These are phyloP conservation scores for Drosophila nasuta DNA, from an alignment of 1,140 invertebrate species.

Conservation along the genomic window DNA sequence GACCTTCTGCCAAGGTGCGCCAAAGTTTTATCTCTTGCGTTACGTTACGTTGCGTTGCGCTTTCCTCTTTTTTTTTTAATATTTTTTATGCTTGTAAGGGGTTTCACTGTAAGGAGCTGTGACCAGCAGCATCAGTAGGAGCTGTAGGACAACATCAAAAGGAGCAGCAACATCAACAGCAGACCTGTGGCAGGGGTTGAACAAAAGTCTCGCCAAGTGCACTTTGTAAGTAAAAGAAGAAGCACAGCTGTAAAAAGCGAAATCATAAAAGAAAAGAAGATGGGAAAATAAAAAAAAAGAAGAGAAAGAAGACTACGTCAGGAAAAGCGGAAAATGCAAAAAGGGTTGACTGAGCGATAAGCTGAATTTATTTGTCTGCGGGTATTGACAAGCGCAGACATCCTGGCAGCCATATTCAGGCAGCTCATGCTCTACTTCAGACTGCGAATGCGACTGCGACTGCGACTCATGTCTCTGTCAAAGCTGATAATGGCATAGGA, in stretches of 20 bases:
- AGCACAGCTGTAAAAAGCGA: conserved; percentile 57
- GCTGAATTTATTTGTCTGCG: conserved; percentile 81
- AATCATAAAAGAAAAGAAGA: conserved; percentile 67
- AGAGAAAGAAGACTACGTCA: neutral
- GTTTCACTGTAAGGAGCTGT: conserved; percentile 47
- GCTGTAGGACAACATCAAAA: conserved; percentile 70
- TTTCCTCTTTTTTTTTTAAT: conserved; percentile 33
- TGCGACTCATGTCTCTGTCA: neutral
- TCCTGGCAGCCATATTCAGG: conserved; percentile 5
- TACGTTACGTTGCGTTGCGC: conserved; percentile 32
- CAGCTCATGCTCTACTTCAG: neutral
- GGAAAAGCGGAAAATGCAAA: conserved; percentile 32
- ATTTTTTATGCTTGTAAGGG: conserved; percentile 42
- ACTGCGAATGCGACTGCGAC: neutral
- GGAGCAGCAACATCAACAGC: conserved; percentile 31
- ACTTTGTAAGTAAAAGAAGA: conserved; percentile 64
- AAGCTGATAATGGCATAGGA: neutral
- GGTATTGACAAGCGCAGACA: conserved; percentile 77
- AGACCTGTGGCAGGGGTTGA: conserved; percentile 17
- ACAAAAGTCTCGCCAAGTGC: conserved; percentile 74
- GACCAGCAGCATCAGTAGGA: conserved; percentile 55
- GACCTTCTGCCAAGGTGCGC: conserved; percentile 60
- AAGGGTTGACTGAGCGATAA: conserved; percentile 76
- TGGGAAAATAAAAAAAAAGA: conserved; percentile 11
- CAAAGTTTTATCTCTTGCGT: conserved; percentile 68